Conservation (phyloP, 2,113 vertebrate genomes). For the Aldabrachelys gigantea region DNA sequence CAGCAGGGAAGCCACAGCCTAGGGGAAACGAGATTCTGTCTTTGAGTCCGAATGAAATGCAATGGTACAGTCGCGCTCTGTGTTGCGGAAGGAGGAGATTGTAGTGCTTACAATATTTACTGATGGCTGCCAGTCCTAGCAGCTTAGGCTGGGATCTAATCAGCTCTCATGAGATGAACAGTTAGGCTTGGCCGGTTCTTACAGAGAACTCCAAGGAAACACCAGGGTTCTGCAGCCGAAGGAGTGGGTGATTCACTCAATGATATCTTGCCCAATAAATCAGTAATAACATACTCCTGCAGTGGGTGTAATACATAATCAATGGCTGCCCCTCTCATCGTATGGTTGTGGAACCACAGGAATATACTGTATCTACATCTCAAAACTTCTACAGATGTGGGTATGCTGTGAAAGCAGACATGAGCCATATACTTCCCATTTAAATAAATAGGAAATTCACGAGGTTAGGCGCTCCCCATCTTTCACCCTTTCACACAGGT, state of each 20-base stretch:
- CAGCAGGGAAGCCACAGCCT: not conserved
- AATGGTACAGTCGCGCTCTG: not conserved
- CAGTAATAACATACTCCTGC: not conserved
- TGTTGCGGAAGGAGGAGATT: not conserved
- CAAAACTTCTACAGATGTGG: not conserved
- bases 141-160: not conserved
- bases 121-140: not conserved
- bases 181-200: not conserved
- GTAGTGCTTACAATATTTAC: not conserved
- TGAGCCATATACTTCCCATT: accelerated
- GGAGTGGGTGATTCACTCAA: not conserved
- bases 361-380: not conserved
- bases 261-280: not conserved
- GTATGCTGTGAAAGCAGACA: not conserved
- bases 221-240: not conserved
- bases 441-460: not conserved
- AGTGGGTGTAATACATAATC: not conserved
- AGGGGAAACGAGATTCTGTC: not conserved
- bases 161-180: not conserved
- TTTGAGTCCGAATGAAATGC: slow-evolving; percentile 37
- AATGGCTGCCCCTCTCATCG: not conserved
- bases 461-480: not conserved
- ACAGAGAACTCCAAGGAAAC: not conserved
- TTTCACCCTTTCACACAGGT: not conserved
- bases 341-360: not conserved